phyloP scores from a whole-genome alignment of 2,797 vertebrate species.

The Pseudomugil tenellus region DNA sequence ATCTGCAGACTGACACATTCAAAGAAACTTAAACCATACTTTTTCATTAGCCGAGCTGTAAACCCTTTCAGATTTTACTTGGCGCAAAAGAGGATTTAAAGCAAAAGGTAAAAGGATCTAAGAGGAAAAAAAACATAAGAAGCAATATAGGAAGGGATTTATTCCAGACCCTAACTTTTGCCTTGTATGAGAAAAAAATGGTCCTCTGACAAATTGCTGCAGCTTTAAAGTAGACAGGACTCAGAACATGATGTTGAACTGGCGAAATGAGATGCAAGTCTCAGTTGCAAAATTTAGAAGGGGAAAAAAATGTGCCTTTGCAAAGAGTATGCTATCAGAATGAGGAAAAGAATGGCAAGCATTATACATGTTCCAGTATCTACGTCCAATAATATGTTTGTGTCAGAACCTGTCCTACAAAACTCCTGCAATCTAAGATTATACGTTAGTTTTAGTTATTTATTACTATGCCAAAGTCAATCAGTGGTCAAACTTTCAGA shows the following conservation, averaged over 20 bases:
- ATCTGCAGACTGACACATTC: background rate
- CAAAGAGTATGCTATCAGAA: background rate
- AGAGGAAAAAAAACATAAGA: slow-evolving; percentile 8
- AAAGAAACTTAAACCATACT: background rate
- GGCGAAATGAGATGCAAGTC: fast-evolving
- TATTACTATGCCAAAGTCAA: background rate
- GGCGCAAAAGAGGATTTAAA: slow-evolving; percentile 25
- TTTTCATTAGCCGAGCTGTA: slow-evolving; percentile 41
- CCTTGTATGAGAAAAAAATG: background rate
- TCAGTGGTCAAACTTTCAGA: background rate
- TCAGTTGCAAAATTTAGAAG: background rate
- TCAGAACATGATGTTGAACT: background rate
- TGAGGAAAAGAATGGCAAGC: slow-evolving; percentile 9
- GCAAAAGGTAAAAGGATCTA: background rate
- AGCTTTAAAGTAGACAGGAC: slow-evolving; percentile 1
- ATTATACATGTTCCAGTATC: background rate
- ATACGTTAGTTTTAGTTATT: background rate
- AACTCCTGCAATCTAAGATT: background rate
- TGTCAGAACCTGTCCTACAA: background rate
- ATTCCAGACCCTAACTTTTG: background rate
- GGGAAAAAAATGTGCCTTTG: background rate
- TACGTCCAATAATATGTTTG: background rate
- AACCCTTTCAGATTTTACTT: slow-evolving; percentile 43
- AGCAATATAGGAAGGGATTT: background rate
- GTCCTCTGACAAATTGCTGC: background rate